These are phyloP conservation scores for Microplitis demolitor DNA, from an alignment of 1,140 invertebrate species.

Conservation along the genomic window DNA sequence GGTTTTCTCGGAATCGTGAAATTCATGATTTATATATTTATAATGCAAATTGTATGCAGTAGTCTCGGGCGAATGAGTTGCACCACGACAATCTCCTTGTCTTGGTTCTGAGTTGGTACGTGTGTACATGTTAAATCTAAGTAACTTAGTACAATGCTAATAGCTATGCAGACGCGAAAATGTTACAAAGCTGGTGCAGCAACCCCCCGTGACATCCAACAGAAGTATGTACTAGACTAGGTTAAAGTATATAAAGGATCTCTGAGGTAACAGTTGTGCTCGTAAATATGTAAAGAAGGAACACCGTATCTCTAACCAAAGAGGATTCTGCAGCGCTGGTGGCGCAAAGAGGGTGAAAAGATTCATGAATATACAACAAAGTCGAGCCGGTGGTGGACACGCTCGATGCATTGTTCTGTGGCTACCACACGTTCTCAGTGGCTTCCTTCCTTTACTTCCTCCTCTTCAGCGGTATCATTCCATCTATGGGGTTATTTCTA, in stretches of 20 bases:
- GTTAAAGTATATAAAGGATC: neutral
- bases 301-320: neutral
- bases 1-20: conserved; percentile 15
- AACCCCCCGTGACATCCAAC: too few species aligned
- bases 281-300: conserved; percentile 24
- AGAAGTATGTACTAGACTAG: neutral
- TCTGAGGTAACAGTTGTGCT: conserved; percentile 15
- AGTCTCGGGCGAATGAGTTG: conserved; percentile 12
- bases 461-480: conserved; percentile 8
- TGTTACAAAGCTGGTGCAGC: conserved; percentile 20
- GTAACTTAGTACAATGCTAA: conserved; percentile 26
- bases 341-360: neutral
- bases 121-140: neutral
- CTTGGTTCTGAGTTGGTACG: neutral
- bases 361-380: conserved; percentile 28
- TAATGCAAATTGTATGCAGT: conserved; percentile 21
- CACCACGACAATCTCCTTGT: conserved; percentile 22
- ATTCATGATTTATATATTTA: conserved; percentile 20
- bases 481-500: conserved; percentile 16
- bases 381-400: conserved; percentile 3
- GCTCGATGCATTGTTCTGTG: conserved; percentile 22
- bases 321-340: neutral
- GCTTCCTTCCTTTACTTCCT: conserved; percentile 24
- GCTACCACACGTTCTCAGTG: neutral
- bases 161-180: conserved; percentile 3